Evolutionary conservation across 2,888 invertebrate genomes (phyloP), one percentile per base, ranked within the genome.

Genomic region (Caenorhabditis becei): DNA sequence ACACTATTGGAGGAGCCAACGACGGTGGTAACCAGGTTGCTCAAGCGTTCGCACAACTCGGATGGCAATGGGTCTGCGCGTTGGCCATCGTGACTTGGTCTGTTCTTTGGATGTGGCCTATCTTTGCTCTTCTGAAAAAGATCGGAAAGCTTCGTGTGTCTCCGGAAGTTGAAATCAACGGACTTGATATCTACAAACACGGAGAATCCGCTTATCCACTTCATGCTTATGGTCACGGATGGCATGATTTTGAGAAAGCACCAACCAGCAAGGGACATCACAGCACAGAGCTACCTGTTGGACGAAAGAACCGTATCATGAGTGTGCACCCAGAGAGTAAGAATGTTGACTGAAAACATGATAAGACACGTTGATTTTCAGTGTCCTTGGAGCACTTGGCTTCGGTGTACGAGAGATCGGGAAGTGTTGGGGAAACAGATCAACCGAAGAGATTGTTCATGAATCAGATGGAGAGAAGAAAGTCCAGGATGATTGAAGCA

Each of bases 361-460:
- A 26, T 16, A 32, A 35, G 14, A 16, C 24, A 0, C 1, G 41
- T 28, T n/a, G 5, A 41, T 41, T 70, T 82, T 53, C 54, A 88
- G 87, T 88, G 53, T 86, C 85, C 0, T 61, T 88, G 49, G 88
- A 88, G 78, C 86, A 88, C 41, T 65, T 88, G 16, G 88, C 88
- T 4, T 83, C 83, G 2, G 88, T 84, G 7, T 88, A 88, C 71
- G 83, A 84, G 7, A 65, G 83, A 54, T 77, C 78, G 53, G 71
- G 66, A 53, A 77, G 77, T 56, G 77, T 67, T 24, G 71, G 56
- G 16, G 58, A 67, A 7, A 16, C 65, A 0, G 71, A 77, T 35
- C 66, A 71, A 58, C 67, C 75, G 8, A 72, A 75, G 26, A 16
- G 80, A 32, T 53, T 80, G 2, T 80, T 80, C 44, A 65, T 65